Percentiles rank a stretch among this genome's conserved stretches.
Evolutionary conservation across 2,797 vertebrate species (phyloP).

Genomic region (Poeciliopsis presidionis): DNA sequence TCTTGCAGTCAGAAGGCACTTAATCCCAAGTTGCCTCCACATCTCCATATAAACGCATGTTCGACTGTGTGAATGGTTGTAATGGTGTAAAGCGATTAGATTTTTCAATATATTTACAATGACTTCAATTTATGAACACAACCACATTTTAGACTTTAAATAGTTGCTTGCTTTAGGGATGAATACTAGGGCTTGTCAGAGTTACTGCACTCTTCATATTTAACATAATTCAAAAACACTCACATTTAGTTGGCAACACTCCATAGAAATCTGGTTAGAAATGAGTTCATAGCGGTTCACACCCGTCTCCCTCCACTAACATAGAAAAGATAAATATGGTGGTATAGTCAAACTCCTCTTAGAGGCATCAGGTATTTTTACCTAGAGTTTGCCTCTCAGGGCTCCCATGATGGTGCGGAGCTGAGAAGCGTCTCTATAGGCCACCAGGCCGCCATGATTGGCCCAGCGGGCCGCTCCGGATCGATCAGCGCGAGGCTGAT

Average conservation of each 20-base stretch:
- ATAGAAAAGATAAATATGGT: conserved; percentile 45
- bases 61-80: background rate
- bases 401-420: conserved; percentile 59
- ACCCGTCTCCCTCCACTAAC: background rate
- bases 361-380: background rate
- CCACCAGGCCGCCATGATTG: conserved; percentile 87
- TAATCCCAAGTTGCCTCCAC: background rate
- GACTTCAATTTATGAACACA: background rate
- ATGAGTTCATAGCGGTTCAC: conserved; percentile 7
- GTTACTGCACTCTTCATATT: background rate
- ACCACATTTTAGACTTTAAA: background rate
- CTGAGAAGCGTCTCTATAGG: conserved; percentile 78
- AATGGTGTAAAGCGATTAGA: background rate
- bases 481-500: conserved; percentile 68
- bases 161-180: background rate
- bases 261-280: conserved; percentile 48
- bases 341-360: conserved; percentile 11
- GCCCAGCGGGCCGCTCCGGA: conserved; percentile 86
- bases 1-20: background rate
- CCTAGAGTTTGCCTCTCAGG: conserved; percentile 74
- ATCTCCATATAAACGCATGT: background rate
- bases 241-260: background rate
- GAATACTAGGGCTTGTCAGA: background rate
- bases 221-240: background rate
- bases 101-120: background rate